A percentile compares a stretch with the other conserved stretches of the same genome.
phyloP scores from a whole-genome alignment of 2,113 vertebrate species.

The Eulemur rufifrons region DNA sequence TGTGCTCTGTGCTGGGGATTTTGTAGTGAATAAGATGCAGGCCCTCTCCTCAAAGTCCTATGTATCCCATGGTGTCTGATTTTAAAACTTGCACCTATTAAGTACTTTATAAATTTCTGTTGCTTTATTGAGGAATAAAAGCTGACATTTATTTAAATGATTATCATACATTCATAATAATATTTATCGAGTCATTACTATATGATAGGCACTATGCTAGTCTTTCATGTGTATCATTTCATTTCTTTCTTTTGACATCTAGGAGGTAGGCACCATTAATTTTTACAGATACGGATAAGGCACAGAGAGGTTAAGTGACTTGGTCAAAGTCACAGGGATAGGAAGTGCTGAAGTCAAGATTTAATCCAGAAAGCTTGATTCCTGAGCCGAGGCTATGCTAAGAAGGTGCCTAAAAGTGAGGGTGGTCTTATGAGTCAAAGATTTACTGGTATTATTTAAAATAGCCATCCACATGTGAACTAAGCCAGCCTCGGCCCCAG shows the following conservation, averaged over 20 bases:
- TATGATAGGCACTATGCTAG: neutral
- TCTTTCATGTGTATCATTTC: neutral
- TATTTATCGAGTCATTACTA: neutral
- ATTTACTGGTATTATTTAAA: neutral
- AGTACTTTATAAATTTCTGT: neutral
- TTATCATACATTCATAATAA: neutral
- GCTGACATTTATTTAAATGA: neutral
- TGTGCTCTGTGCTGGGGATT: neutral
- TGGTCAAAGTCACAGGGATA: neutral
- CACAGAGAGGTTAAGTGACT: neutral
- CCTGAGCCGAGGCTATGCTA: neutral
- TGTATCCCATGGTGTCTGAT: neutral
- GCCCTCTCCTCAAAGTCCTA: neutral
- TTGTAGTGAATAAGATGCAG: neutral
- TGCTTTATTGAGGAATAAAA: neutral
- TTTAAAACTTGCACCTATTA: neutral
- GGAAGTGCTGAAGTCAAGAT: neutral
- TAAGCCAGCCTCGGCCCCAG: neutral
- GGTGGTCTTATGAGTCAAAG: neutral
- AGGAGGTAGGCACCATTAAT: neutral
- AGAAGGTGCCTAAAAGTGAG: neutral
- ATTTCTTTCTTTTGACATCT: neutral
- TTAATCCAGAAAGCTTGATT: neutral
- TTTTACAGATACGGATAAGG: neutral
- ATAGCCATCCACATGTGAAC: neutral